Percentiles rank a stretch among this genome's conserved stretches.
Conservation (phyloP, 2,113 vertebrate genomes). For the Struthio camelus region DNA sequence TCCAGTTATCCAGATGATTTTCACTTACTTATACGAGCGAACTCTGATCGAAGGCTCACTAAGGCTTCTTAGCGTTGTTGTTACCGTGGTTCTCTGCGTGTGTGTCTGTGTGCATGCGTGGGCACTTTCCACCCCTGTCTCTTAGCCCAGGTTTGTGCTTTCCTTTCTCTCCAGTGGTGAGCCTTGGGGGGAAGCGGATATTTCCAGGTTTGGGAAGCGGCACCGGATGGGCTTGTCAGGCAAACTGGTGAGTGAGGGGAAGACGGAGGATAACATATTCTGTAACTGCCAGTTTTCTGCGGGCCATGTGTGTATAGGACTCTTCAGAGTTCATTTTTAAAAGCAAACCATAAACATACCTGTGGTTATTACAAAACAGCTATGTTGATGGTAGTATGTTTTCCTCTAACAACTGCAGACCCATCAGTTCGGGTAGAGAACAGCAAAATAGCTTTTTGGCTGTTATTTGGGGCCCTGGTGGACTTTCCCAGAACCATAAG, state of each 20-base stretch:
- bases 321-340: neutral
- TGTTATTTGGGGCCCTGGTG: neutral
- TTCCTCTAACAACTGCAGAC: neutral
- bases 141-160: neutral
- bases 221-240: neutral
- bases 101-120: neutral
- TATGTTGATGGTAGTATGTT: neutral
- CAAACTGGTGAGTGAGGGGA: neutral
- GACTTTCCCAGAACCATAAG: neutral
- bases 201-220: neutral
- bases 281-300: neutral
- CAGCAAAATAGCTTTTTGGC: neutral
- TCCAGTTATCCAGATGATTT: neutral
- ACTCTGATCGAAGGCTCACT: neutral
- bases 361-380: neutral
- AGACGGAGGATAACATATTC: neutral
- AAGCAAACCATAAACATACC: neutral
- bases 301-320: neutral
- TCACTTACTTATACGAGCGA: neutral
- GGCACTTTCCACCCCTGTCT: fast-evolving
- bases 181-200: neutral
- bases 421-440: neutral
- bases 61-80: neutral
- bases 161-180: neutral
- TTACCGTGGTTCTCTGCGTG: neutral